These are phyloP conservation scores for Aporophyla nigra DNA, from an alignment of 2,888 invertebrate genomes.

Conservation along the genomic window DNA sequence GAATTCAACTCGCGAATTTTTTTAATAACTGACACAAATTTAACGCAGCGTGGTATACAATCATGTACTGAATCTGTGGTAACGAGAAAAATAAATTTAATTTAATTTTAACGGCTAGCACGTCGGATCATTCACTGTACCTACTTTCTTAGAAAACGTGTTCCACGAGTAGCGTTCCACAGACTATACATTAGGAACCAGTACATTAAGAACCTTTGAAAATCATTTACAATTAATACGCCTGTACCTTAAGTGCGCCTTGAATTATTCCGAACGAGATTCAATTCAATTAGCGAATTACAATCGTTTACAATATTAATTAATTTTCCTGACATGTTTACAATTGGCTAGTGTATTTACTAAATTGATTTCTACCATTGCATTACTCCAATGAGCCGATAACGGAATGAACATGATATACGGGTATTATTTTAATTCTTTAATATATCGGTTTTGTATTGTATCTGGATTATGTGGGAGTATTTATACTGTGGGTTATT, in stretches of 20 bases:
- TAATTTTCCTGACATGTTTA: constrained; percentile 69
- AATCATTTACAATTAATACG: constrained; percentile 29
- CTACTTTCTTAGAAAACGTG: not conserved
- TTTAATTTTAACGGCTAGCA: no score
- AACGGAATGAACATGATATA: constrained; percentile 49
- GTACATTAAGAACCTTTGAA: constrained; percentile 20
- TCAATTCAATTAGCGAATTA: constrained; percentile 64
- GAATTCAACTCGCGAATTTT: no score
- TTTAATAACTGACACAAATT: no score
- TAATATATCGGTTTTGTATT: constrained; percentile 31
- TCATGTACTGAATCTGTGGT: no score
- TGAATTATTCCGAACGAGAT: constrained; percentile 38
- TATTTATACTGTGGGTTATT: constrained; percentile 32
- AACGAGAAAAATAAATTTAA: no score
- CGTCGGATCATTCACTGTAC: no score
- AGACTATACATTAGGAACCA: not conserved
- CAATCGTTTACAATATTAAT: constrained; percentile 70
- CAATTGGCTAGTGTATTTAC: constrained; percentile 50
- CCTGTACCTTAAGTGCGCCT: constrained; percentile 49
- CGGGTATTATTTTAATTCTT: constrained; percentile 44
- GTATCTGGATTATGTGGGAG: constrained; percentile 15
- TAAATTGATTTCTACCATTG: constrained; percentile 61
- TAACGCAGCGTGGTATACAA: no score
- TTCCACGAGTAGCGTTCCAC: not conserved
- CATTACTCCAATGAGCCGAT: constrained; percentile 47